Evolutionary conservation across 2,888 invertebrate genomes (phyloP), one percentile per base, ranked within the genome.

Genomic region (Alviniconcha strummeri): DNA sequence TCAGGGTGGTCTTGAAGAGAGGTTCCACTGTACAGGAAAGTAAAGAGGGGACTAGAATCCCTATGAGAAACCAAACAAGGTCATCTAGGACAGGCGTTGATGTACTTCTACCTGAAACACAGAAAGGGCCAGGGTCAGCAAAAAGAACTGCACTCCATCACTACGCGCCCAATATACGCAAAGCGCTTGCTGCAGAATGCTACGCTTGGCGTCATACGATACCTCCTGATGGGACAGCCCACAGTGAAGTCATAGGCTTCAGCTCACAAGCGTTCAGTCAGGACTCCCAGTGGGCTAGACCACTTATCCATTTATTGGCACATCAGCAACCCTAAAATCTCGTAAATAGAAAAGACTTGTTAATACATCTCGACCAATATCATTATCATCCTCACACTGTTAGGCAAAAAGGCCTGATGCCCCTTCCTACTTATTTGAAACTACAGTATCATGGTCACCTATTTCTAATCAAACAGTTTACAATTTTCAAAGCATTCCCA

Each of bases 181-280:
- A 80, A 54, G 78, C 64, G 64, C 78, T 64, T 8, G 78, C 81
- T 13, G 78, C 81, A 71, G 71, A 72, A 17, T 64, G 81, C 75
- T 60, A 57, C 81, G 81, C 81, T 6, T 36, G n/a, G 82, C 82
- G 82, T 82, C 77, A 82, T 82, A 82, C 82, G 36, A 82, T 82
- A 82, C 82, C 82, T 82, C 82, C 82, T 55, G 52, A 8, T 54
- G 5, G 36, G 69, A 54, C 82, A 56, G 82, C 82, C 69, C 76
- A 60, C 82, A 76, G 77, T 19, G 77, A 36, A 55, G 76, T 74
- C 77, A 60, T 76, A 55, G 82, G 76, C 77, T 54, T 55, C 55
- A 69, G 64, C 78, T 74, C 69, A 69, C 69, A n/a, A 64, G 57
- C 54, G 17, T 74, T 74, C 60, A 55, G 69, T 55, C 56, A 13